phyloP scores from a whole-genome alignment of 2,113 vertebrate species.

The Hystrix cristata region DNA sequence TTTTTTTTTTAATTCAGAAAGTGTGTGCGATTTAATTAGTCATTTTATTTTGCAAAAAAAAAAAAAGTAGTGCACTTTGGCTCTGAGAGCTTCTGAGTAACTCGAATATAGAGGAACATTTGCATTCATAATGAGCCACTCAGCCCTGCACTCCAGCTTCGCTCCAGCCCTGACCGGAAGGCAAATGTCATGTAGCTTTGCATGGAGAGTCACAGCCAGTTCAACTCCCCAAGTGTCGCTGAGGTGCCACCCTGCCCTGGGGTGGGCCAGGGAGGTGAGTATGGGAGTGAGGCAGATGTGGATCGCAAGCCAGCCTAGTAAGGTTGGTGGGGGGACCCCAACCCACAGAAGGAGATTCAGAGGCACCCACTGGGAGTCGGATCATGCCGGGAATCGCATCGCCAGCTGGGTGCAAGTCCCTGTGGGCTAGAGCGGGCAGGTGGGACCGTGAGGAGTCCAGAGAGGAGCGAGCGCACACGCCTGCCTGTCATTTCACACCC shows the following conservation, averaged over 20 bases:
- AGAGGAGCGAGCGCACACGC: not conserved
- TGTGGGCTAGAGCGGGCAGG: fast-evolving
- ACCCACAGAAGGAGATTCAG: fast-evolving
- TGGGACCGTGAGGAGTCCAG: not conserved
- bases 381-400: too few species aligned
- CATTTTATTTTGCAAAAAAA: slow-evolving; percentile 81
- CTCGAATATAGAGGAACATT: not conserved
- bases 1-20: slow-evolving; percentile 82
- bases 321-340: fast-evolving
- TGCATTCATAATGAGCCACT: not conserved
- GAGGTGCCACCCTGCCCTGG: not conserved
- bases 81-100: slow-evolving; percentile 59
- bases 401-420: not conserved
- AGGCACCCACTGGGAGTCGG: not conserved
- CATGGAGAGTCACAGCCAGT: fast-evolving
- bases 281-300: not conserved
- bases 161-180: fast-evolving
- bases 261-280: fast-evolving
- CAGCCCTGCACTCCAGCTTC: fast-evolving
- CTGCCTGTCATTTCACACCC: too few species aligned
- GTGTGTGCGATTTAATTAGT: slow-evolving; percentile 83
- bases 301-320: fast-evolving
- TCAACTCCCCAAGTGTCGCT: not conserved
- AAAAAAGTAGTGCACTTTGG: slow-evolving; percentile 63
- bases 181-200: not conserved